Conservation (phyloP, 2,888 invertebrate species). For the Leptopilina drosophilae region DNA sequence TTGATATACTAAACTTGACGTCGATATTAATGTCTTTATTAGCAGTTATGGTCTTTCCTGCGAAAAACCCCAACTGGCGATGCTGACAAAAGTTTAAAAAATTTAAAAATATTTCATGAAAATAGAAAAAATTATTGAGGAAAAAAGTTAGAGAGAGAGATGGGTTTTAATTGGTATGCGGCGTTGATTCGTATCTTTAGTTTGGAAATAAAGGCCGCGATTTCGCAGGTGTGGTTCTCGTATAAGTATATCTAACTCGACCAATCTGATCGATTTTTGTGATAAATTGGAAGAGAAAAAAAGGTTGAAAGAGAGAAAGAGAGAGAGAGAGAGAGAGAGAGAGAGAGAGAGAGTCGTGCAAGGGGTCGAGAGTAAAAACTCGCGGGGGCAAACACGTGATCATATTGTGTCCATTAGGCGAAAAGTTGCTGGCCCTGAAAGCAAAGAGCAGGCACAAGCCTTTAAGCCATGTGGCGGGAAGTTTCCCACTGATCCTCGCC, state of each 20-base stretch:
- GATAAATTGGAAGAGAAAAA: no score
- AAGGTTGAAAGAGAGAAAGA: no score
- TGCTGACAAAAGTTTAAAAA: no score
- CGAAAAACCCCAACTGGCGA: background rate
- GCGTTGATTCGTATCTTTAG: no score
- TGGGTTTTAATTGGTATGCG: no score
- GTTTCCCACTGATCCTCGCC: constrained; percentile 76
- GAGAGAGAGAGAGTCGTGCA: no score
- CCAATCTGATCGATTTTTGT: background rate
- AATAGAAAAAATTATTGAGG: no score
- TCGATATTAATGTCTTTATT: constrained; percentile 76
- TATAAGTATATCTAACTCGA: background rate
- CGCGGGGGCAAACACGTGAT: constrained; percentile 65
- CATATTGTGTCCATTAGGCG: constrained; percentile 75
- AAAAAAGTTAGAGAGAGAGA: no score
- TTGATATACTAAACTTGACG: constrained; percentile 65
- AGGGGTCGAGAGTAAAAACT: constrained; percentile 27
- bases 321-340: no score
- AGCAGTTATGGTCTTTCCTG: constrained; percentile 50
- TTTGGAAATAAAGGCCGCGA: no score
- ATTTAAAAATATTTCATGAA: no score
- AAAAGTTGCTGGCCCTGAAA: constrained; percentile 71
- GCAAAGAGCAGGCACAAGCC: constrained; percentile 75
- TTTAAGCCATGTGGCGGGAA: constrained; percentile 76
- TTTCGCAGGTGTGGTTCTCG: no score